Evolutionary conservation across 2,113 vertebrate species (phyloP).

Genomic region (Bucco capensis): DNA sequence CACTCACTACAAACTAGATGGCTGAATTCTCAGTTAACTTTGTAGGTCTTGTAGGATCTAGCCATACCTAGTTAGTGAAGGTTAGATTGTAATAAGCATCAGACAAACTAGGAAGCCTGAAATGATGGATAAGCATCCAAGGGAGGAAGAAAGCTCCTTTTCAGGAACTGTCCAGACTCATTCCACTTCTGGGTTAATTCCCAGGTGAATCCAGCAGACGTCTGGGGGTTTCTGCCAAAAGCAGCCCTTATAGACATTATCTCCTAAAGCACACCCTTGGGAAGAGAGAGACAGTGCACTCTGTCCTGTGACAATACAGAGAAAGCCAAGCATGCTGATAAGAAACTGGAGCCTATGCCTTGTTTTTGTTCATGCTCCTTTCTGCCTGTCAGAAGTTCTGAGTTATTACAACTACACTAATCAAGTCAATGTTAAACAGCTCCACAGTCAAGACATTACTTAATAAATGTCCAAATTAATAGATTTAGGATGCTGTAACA

Average conservation of each 20-base stretch:
- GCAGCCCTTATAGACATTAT: background rate
- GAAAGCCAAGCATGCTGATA: background rate
- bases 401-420: background rate
- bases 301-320: rapidly evolving
- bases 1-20: background rate
- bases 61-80: background rate
- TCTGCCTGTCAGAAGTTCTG: background rate
- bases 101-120: background rate
- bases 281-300: background rate
- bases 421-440: background rate
- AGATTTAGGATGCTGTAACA: background rate
- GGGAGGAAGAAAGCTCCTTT: background rate
- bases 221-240: background rate
- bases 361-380: background rate
- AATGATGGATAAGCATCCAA: background rate
- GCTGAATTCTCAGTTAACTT: background rate
- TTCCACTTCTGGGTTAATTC: background rate
- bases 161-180: background rate
- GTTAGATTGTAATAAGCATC: background rate
- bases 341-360: background rate
- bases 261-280: background rate
- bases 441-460: background rate
- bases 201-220: background rate
- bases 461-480: background rate
- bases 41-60: background rate